These are phyloP conservation scores for Formica exsecta DNA, from an alignment of 1,140 invertebrate species.

Conservation along the genomic window DNA sequence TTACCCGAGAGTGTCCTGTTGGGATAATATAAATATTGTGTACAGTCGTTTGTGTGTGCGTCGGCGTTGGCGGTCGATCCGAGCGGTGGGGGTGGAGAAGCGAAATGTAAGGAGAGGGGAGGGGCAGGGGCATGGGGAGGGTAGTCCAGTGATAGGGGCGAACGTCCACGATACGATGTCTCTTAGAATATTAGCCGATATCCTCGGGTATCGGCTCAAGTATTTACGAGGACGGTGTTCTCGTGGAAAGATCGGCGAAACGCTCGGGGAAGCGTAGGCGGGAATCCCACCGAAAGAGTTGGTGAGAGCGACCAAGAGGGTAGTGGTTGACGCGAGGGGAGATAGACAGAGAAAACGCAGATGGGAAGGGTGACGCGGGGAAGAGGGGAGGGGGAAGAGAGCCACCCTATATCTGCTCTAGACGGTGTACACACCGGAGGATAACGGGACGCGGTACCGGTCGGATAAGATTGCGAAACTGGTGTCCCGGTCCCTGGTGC, in stretches of 20 bases:
- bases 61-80: constrained; percentile 67
- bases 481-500: constrained; percentile 81
- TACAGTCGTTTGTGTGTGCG: constrained; percentile 74
- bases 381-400: too few species aligned
- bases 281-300: constrained; percentile 41
- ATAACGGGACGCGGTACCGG: constrained; percentile 64
- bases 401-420: constrained; percentile 64
- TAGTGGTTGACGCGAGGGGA: background rate
- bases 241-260: constrained; percentile 31
- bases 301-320: background rate
- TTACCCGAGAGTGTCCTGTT: constrained; percentile 84
- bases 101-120: constrained; percentile 28
- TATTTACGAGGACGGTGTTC: constrained; percentile 78
- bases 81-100: constrained; percentile 12
- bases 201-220: constrained; percentile 78
- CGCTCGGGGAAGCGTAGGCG: constrained; percentile 13
- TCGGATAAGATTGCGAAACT: constrained; percentile 81
- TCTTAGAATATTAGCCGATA: constrained; percentile 81
- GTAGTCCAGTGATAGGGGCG: constrained; percentile 62
- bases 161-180: constrained; percentile 63
- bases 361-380: constrained; percentile 45
- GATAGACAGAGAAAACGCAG: constrained; percentile 46
- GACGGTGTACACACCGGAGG: constrained; percentile 61
- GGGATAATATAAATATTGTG: constrained; percentile 86
- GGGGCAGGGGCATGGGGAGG: background rate